Base-by-base conservation (phyloP, 2,888 invertebrate genomes). In the Balanococcus diminutus region DNA sequence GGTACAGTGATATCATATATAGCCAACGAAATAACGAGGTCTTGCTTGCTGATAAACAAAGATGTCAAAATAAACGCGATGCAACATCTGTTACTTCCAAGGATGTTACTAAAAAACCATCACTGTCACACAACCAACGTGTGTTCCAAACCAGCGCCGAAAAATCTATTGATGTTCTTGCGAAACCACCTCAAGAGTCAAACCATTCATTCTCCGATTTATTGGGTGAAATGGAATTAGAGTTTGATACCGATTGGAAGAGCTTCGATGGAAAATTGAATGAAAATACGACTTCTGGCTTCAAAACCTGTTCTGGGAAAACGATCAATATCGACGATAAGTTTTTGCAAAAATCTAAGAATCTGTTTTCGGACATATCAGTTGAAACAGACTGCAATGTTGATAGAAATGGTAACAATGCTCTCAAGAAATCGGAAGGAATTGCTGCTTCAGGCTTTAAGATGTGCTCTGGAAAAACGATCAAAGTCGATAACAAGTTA, bases 101-200 rank as follows among this genome's bases (percentile, higher is more conserved):
- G n/a, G n/a, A n/a, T n/a, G n/a, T n/a, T 72, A 11, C 22, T 22
- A 22, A 16, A 8, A 11, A n/a, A n/a, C n/a, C n/a, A 3, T 14
- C 22, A 8, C 22, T 8, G 22, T 22, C n/a, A 9, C n/a, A n/a
- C 2, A 46, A 42, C 4, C 25, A 0, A 28, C 32, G 82, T 22
- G 83, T 67, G 2, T 87, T 87, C 39, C 36, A 56, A 16, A 82
- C 86, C 4, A 81, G 86, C 14, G 19, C 61, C 22, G 86, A 86
- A 6, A 86, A 87, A 83, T 28, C 31, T 32, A 31, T 87, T 8
- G 16, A 19, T 19, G 31, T 86, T 14, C 82, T 39, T 22, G 83
- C 81, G 1, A n/a, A 84, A 9, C 28, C 82, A 0, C 51, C 81
- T 14, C 11, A 61, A 25, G 67, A 61, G 36, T 82, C 67, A 9